A percentile compares a stretch with the other conserved stretches of the same genome.
Conservation (phyloP, 64 coral and sea anemone genomes). For the Stylophora pistillata region DNA sequence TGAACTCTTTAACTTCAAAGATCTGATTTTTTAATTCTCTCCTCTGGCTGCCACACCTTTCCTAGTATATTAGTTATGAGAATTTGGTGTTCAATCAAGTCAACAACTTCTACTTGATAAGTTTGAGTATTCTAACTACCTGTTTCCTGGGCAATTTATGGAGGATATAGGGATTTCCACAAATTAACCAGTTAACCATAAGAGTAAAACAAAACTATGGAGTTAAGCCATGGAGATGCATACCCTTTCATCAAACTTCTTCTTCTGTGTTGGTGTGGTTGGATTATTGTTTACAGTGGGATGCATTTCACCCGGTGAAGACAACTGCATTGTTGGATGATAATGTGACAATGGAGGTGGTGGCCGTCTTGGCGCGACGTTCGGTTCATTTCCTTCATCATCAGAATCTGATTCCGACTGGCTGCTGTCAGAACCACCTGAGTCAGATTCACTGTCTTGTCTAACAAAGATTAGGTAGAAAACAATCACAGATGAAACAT, state of each 20-base stretch:
- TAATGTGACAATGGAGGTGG: constrained; percentile 3
- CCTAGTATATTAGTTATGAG: too few relatives aligned
- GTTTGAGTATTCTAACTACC: too few relatives aligned
- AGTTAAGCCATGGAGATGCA: not conserved
- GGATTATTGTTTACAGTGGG: constrained; percentile 25
- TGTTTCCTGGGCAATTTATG: too few relatives aligned
- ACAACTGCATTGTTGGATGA: constrained; percentile 35
- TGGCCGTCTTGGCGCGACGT: not conserved
- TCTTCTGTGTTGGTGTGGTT: constrained; percentile 41
- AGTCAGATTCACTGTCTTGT: constrained; percentile 63
- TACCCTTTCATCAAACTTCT: constrained; percentile 83
- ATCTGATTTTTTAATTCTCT: too few relatives aligned
- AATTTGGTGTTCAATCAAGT: too few relatives aligned
- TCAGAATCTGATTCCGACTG: constrained; percentile 82
- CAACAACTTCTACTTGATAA: too few relatives aligned
- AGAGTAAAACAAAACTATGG: not conserved
- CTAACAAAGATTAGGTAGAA: constrained; percentile 21
- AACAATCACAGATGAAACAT: not conserved
- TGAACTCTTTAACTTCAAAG: too few relatives aligned
- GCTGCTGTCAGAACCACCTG: constrained; percentile 76
- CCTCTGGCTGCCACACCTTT: too few relatives aligned
- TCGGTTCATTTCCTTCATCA: constrained; percentile 58
- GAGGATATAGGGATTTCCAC: too few relatives aligned
- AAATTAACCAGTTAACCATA: not conserved
- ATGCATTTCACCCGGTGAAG: constrained; percentile 9